Percentiles rank a stretch among this genome's conserved stretches.
Evolutionary conservation across 1,140 invertebrate genomes (phyloP).

Genomic region (Plectus sambesii): DNA sequence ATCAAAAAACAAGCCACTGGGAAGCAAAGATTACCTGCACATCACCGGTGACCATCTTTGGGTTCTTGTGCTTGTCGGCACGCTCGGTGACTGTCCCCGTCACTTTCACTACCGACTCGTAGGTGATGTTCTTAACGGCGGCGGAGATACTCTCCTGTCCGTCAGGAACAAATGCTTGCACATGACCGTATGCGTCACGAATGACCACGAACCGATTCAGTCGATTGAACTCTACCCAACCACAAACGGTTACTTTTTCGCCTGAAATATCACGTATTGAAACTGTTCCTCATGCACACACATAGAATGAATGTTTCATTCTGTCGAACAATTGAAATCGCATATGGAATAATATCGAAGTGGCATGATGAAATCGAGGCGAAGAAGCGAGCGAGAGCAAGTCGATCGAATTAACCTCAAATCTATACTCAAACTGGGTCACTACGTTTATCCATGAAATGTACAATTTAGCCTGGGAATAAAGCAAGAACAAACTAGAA

Average conservation of each 20-base stretch:
- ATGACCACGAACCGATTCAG: constrained; percentile 66
- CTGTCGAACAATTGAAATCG: constrained; percentile 1
- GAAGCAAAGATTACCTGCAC: too few relatives aligned
- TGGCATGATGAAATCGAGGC: too few relatives aligned
- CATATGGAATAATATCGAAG: background rate
- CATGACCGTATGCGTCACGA: constrained; percentile 66
- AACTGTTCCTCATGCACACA: constrained; percentile 64
- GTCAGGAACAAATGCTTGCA: constrained; percentile 17
- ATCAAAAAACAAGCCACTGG: too few relatives aligned
- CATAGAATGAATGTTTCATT: background rate
- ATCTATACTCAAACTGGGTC: too few relatives aligned
- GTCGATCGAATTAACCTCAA: too few relatives aligned
- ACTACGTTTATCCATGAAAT: too few relatives aligned
- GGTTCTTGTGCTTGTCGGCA: constrained; percentile 52
- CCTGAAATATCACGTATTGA: constrained; percentile 57
- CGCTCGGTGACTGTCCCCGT: constrained; percentile 51
- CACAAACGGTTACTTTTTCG: constrained; percentile 63
- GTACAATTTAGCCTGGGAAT: too few relatives aligned
- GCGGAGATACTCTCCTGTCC: background rate
- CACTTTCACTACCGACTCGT: constrained; percentile 53
- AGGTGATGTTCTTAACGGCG: constrained; percentile 40
- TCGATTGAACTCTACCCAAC: constrained; percentile 75
- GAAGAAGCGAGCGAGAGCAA: too few relatives aligned
- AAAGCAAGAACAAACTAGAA: too few relatives aligned
- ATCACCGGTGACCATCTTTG: constrained; percentile 66